Evolutionary conservation across 2,888 invertebrate species (phyloP).

Genomic region (Leptinotarsa haldemani): DNA sequence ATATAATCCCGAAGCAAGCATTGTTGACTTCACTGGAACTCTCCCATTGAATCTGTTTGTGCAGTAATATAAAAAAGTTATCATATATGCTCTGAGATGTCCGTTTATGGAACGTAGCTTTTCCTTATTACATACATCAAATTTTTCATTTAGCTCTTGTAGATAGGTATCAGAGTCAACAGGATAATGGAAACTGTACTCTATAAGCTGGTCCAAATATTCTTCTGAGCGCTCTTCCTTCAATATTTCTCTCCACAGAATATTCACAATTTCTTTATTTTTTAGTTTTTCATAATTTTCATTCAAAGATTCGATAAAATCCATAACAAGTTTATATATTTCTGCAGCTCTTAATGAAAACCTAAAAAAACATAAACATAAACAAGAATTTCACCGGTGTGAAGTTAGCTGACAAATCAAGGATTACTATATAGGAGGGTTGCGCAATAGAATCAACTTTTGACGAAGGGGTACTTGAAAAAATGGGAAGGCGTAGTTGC

Average conservation of each 20-base stretch:
- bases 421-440: too few species aligned
- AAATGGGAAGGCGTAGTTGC: too few species aligned
- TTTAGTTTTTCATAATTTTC: slow-evolving; percentile 43
- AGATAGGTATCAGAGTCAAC: slow-evolving; percentile 50
- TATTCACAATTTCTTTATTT: slow-evolving; percentile 40
- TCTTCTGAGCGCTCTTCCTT: slow-evolving; percentile 41
- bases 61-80: slow-evolving; percentile 51
- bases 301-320: slow-evolving; percentile 34
- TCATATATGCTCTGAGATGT: slow-evolving; percentile 48
- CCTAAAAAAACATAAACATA: too few species aligned
- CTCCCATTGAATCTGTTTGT: slow-evolving; percentile 40
- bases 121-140: slow-evolving; percentile 45
- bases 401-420: too few species aligned
- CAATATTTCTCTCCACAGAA: slow-evolving; percentile 48
- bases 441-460: too few species aligned
- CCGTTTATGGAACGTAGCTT: slow-evolving; percentile 48
- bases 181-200: slow-evolving; percentile 51
- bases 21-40: slow-evolving; percentile 40
- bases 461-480: too few species aligned
- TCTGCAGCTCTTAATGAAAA: too few species aligned
- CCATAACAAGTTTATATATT: slow-evolving; percentile 21
- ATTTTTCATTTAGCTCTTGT: slow-evolving; percentile 45
- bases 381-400: too few species aligned
- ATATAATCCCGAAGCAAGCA: slow-evolving; percentile 47
- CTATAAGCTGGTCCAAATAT: slow-evolving; percentile 44